Evolutionary conservation across 2,113 vertebrate species (phyloP).

Genomic region (Lonchura striata): DNA sequence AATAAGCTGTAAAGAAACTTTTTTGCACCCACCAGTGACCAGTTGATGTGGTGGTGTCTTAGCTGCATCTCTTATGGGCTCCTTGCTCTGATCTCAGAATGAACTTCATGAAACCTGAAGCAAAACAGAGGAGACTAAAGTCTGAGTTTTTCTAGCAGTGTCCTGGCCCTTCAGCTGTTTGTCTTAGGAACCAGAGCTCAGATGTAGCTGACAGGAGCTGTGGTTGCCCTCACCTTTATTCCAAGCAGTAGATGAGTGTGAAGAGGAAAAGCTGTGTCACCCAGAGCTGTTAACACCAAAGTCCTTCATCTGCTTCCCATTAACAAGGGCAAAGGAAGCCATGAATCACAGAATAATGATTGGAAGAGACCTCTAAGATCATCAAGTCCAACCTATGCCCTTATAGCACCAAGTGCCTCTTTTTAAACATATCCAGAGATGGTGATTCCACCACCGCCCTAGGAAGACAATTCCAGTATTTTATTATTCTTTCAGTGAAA

Average conservation of each 20-base stretch:
- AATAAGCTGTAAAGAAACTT: not conserved
- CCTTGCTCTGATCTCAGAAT: not conserved
- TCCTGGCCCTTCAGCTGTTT: no score
- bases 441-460: no score
- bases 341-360: no score
- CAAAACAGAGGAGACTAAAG: rapidly evolving
- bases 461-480: no score
- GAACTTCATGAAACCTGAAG: rapidly evolving
- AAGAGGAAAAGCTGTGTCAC: not conserved
- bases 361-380: no score
- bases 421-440: no score
- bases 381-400: no score
- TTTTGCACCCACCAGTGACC: not conserved
- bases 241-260: rapidly evolving
- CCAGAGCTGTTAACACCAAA: not conserved
- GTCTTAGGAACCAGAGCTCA: not conserved
- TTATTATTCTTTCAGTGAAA: no score
- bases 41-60: rapidly evolving
- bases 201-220: not conserved
- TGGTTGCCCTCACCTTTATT: not conserved
- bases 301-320: not conserved
- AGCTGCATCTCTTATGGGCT: rapidly evolving
- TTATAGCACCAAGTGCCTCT: no score
- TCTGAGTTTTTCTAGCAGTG: rapidly evolving
- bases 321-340: not conserved